These are phyloP conservation scores for Basileuterus tristriatus DNA, from an alignment of 2,797 vertebrate species.

Conservation along the genomic window DNA sequence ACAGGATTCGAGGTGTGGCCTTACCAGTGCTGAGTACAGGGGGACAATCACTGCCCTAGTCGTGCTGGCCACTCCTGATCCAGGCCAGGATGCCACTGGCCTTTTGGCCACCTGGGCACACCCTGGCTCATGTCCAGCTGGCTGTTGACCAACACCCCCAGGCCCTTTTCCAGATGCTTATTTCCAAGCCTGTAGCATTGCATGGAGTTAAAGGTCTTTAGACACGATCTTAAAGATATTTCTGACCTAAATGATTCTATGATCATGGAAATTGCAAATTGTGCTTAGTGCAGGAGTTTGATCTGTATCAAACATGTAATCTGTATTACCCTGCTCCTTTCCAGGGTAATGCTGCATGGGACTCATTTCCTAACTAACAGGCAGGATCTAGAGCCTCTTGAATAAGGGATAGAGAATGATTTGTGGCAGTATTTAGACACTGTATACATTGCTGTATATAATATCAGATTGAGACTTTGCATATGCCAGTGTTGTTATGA, in stretches of 20 bases:
- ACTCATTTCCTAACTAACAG: not conserved
- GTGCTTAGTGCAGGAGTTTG: not conserved
- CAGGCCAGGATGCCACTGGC: not conserved
- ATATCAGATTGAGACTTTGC: not conserved
- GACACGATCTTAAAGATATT: not conserved
- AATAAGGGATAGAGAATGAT: not conserved
- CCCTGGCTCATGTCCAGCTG: not conserved
- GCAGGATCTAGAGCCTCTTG: not conserved
- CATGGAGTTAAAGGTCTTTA: not conserved
- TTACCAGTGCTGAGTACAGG: accelerated
- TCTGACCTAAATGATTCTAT: not conserved
- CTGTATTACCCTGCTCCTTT: not conserved
- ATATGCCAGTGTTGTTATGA: not conserved
- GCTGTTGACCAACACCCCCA: not conserved
- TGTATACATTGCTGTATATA: not conserved
- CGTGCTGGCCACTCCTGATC: not conserved
- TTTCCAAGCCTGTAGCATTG: not conserved
- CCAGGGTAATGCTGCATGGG: not conserved
- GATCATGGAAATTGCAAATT: not conserved
- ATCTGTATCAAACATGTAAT: not conserved
- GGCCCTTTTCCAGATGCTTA: not conserved
- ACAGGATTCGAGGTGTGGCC: accelerated
- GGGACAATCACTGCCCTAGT: not conserved
- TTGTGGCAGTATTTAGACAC: not conserved
- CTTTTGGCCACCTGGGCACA: not conserved